Base-by-base conservation (phyloP, 2,888 invertebrate genomes). In the Ectemnius continuus region DNA sequence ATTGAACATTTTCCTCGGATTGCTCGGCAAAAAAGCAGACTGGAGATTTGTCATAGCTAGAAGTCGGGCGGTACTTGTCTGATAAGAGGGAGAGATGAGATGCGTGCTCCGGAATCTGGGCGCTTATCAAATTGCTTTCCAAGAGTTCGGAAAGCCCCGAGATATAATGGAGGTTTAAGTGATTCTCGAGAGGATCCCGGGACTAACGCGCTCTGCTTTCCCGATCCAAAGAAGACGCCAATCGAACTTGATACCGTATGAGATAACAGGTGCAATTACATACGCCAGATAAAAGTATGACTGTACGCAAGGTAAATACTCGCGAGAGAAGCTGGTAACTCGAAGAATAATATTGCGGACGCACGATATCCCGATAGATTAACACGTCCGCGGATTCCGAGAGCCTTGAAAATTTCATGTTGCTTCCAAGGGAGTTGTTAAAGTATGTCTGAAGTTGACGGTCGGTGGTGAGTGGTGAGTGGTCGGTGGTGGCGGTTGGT, bases 311-410 rank as follows among this genome's bases (percentile, higher is more conserved):
- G 36, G 8, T 36, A 36, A 6, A 36, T 36, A 36, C 36, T 36
- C 5, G 36, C 5, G 36, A 36, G 36, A 36, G 36, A 36, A 52
- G 16, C n/a, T 52, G 52, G 14, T 16, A 52, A 52, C 52, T 14
- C 16, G 14, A 52, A 52, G 16, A 52, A 4, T 14, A 52, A 52
- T 52, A 5, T 52, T 52, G 16, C n/a, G 16, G 16, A 14, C 14
- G 16, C 52, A 52, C 52, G 52, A 16, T 52, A 16, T 52, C n/a
- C n/a, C 52, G 52, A 6, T 16, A 52, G n/a, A 52, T 52, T 52
- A 52, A 52, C 52, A 16, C 16, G 14, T 16, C 6, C 4, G 6
- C 16, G 16, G 52, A 52, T 52, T 52, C n/a, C n/a, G n/a, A n/a
- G n/a, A n/a, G 11, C 36, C 36, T 52, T 52, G 52, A 52, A 52